Evolutionary conservation across 2,113 vertebrate species (phyloP).

Genomic region (Apteryx mantelli): DNA sequence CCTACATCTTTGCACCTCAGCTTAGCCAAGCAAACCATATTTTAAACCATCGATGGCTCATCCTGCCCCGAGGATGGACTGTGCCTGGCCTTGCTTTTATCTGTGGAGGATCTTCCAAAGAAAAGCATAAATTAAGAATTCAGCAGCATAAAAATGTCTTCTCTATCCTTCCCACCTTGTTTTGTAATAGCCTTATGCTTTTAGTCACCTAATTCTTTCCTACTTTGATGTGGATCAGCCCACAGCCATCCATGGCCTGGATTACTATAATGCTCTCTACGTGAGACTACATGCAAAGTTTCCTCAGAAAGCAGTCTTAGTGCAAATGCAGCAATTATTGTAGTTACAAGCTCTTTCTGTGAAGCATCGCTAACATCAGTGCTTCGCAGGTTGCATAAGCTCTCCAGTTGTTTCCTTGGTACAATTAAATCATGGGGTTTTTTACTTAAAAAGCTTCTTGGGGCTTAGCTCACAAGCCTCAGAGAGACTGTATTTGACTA

Average conservation of each 20-base stretch:
- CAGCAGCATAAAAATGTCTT: neutral
- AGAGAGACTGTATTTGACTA: neutral
- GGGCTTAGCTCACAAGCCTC: neutral
- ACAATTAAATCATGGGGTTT: neutral
- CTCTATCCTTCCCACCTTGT: neutral
- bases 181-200: neutral
- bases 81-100: conserved; percentile 9
- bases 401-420: conserved; percentile 35
- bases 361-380: neutral
- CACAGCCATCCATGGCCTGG: neutral
- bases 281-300: neutral
- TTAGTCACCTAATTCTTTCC: neutral
- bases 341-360: neutral
- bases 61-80: neutral
- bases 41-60: neutral
- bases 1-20: conserved; percentile 4
- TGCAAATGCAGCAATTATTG: neutral
- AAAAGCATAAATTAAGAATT: conserved; percentile 34
- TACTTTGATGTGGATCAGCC: neutral
- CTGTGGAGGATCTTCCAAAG: conserved; percentile 1
- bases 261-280: neutral
- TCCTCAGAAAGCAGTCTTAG: neutral
- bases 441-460: conserved; percentile 11
- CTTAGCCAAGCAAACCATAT: neutral
- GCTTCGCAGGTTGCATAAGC: neutral